Evolutionary conservation across 2,888 invertebrate genomes (phyloP).

Genomic region (Macaria liturata): DNA sequence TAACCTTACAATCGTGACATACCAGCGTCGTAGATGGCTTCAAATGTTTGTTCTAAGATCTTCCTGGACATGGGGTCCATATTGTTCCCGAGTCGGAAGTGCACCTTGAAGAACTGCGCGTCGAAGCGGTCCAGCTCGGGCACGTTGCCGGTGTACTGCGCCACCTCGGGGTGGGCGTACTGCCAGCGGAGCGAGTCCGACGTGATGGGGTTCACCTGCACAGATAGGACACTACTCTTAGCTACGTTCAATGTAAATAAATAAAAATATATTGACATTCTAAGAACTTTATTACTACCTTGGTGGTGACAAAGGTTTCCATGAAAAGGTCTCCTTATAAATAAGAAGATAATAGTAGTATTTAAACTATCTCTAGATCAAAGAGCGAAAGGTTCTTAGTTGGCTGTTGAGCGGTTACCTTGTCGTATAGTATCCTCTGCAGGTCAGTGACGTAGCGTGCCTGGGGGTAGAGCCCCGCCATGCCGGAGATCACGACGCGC

Average conservation of each 20-base stretch:
- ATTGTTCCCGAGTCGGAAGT: constrained; percentile 14
- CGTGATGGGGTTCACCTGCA: constrained; percentile 47
- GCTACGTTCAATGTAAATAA: neutral
- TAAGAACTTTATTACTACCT: neutral
- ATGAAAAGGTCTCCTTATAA: neutral
- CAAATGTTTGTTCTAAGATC: neutral
- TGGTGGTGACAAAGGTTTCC: neutral
- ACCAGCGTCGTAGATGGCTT: neutral
- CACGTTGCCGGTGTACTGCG: constrained; percentile 84
- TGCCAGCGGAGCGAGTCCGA: constrained; percentile 72
- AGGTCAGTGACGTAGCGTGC: neutral
- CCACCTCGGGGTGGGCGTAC: constrained; percentile 61
- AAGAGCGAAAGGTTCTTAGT: neutral
- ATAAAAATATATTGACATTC: neutral
- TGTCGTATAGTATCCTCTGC: neutral
- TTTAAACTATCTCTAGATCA: neutral
- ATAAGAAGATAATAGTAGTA: too few relatives aligned
- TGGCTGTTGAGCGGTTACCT: neutral
- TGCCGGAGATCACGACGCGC: neutral
- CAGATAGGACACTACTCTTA: neutral
- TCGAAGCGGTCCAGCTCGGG: constrained; percentile 56
- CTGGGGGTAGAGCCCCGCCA: neutral
- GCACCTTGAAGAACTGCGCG: too few relatives aligned
- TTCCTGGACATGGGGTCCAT: neutral
- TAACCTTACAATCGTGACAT: too few relatives aligned